phyloP scores from a whole-genome alignment of 1,140 invertebrate genomes.

The Drosophila kanapiae region DNA sequence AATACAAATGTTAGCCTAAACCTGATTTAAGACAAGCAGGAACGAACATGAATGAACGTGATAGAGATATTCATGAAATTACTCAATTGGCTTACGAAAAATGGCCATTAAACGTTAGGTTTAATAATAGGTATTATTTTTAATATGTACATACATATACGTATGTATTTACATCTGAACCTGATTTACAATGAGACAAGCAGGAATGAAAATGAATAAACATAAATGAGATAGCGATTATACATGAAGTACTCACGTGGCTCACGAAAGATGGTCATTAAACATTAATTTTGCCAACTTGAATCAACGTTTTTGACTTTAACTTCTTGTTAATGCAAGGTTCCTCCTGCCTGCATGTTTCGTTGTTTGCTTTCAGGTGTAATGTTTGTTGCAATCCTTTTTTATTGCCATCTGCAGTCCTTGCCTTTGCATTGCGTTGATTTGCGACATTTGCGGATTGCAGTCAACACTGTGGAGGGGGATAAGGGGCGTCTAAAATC shows the following conservation, averaged over 20 bases:
- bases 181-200: not conserved
- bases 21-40: not conserved
- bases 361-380: constrained; percentile 29
- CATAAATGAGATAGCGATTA: constrained; percentile 1
- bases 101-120: too few species aligned
- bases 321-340: not conserved
- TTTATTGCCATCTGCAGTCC: not conserved
- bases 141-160: too few species aligned
- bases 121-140: too few species aligned
- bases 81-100: too few species aligned
- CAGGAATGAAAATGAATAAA: not conserved
- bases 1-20: not conserved
- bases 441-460: constrained; percentile 25
- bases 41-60: not conserved
- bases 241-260: constrained; percentile 7
- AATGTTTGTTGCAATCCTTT: constrained; percentile 10
- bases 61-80: too few species aligned
- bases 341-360: constrained; percentile 9
- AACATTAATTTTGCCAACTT: constrained; percentile 10
- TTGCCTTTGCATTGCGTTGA: constrained; percentile 10
- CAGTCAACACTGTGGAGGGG: not conserved
- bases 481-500: constrained; percentile 37
- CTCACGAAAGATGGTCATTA: constrained; percentile 20
- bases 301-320: not conserved
- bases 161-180: not conserved